Evolutionary conservation across 2,797 vertebrate species (phyloP), one percentile per base, ranked within the genome.

Genomic region (Poecilia gillii): DNA sequence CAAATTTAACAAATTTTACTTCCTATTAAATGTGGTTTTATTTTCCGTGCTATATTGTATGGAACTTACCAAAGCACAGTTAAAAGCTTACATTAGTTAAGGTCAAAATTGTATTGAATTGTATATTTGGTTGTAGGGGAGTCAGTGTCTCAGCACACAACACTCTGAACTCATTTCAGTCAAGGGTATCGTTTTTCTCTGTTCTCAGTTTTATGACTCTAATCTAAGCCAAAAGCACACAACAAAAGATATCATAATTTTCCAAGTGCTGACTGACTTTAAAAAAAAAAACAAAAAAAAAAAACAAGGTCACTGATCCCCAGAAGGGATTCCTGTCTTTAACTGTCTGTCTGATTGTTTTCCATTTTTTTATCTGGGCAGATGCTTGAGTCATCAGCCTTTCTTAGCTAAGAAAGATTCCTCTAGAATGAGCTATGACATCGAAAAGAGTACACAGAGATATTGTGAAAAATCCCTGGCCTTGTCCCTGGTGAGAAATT

Each of bases 241-340:
- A 90, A 87, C 88, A 89, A 84, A 85, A 90, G 81, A 87, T 64
- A 12, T 85, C 74, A 70, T 83, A 62, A 72, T 89, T 82, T 84
- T 86, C 85, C 77, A 78, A 72, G 16, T 91, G 91, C 90, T 89
- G 89, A 90, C 92, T 84, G 87, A 89, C 73, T 88, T 25, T 68
- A 74, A 68, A 84, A 93, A 41, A 41, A 74, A 68, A 84, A 93
- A 74, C 62, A 83, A 93, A 74, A 68, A 84, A 93, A 74, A 68
- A 84, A 93, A 93, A 93, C 91, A 93, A 88, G 91, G 93, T 92
- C 91, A 88, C 78, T 45, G 87, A 91, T 90, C 88, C 92, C 93
- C 92, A 0, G 81, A 85, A 88, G 91, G 85, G 88, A 93, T 89
- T 85, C 85, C 79, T 85, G 83, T 86, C 88, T 88, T 88, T 82